These are phyloP conservation scores for Heliocidaris erythrogramma DNA, from an alignment of 35 echinoderm and acorn worm species.

Conservation along the genomic window DNA sequence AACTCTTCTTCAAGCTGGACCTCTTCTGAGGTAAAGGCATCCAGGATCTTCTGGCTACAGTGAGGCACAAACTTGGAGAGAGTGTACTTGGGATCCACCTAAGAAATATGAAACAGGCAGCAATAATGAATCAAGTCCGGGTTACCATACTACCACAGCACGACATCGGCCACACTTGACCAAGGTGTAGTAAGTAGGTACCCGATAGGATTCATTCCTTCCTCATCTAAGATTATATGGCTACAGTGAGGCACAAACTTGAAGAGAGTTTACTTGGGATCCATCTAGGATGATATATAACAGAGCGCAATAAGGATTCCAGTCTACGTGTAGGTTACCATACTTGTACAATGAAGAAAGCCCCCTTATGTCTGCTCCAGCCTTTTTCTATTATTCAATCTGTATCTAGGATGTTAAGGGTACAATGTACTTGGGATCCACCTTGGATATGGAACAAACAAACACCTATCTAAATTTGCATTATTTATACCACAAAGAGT, in stretches of 20 bases:
- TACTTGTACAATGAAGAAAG: too few relatives aligned
- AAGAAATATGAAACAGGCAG: background rate
- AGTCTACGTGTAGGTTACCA: too few relatives aligned
- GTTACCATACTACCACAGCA: too few relatives aligned
- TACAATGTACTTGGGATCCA: slow-evolving; percentile 62
- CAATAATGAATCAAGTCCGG: too few relatives aligned
- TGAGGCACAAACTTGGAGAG: slow-evolving; percentile 86
- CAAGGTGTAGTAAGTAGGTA: too few relatives aligned
- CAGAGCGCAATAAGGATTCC: too few relatives aligned
- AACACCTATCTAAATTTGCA: background rate
- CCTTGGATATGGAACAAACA: slow-evolving; percentile 18
- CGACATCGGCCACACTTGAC: too few relatives aligned
- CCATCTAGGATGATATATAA: too few relatives aligned
- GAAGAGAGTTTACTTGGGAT: slow-evolving; percentile 52
- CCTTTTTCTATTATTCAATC: too few relatives aligned
- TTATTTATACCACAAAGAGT: too few relatives aligned
- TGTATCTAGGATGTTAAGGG: slow-evolving; percentile 37
- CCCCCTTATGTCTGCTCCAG: too few relatives aligned
- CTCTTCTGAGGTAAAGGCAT: slow-evolving; percentile 61
- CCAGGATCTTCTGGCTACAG: slow-evolving; percentile 73
- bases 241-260: slow-evolving; percentile 88
- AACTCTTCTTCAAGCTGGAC: slow-evolving; percentile 85
- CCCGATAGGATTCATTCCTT: too few relatives aligned
- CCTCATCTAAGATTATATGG: slow-evolving; percentile 47
- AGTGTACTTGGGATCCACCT: slow-evolving; percentile 69